Evolutionary conservation across 2,888 invertebrate genomes (phyloP), one percentile per base, ranked within the genome.

Genomic region (Mythimna albipuncta): DNA sequence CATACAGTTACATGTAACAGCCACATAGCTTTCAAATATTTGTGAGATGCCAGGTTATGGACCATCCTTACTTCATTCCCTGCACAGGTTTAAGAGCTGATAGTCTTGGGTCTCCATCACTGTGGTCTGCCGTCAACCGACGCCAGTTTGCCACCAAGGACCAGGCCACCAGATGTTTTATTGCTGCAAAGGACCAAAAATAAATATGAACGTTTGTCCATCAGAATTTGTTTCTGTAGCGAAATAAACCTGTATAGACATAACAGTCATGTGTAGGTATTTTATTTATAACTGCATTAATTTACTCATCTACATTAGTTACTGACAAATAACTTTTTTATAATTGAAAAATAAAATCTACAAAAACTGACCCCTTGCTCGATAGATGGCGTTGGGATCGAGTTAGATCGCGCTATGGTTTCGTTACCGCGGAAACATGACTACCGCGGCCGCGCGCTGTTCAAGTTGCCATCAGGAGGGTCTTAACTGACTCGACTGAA

Each of bases 401-500:
- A 62, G 21, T 77, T 91, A 85, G 64, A 87, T 84, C 88, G 81
- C 90, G 87, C 73, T 90, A 89, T 85, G 84, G 88, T 85, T 87
- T 82, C 67, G 71, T 81, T 74, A 65, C 64, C 63, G 52, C 44
- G 21, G 61, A 69, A 69, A 61, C 72, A 64, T 76, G 81, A 85
- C 82, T 44, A 61, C 26, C 1, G 16, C 21, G 35, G 47, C 21
- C 38, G 50, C 6, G 6, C 9, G 0, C 0, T 1, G 2, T 0
- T 0, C 0, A 1, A 2, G 10, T 84, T 91, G 94, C 93, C 94
- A 93, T 93, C 93, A 93, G 93, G 32, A 86, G 89, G 95, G 95
- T 95, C 95, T 94, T 95, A 95, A 95, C 95, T 95, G 95, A 95
- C 95, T 96, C 95, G 95, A 96, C 95, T 95, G 95, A 95, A 95